These are phyloP conservation scores for Campoletis sonorensis DNA, from an alignment of 1,140 invertebrate species.

Conservation along the genomic window DNA sequence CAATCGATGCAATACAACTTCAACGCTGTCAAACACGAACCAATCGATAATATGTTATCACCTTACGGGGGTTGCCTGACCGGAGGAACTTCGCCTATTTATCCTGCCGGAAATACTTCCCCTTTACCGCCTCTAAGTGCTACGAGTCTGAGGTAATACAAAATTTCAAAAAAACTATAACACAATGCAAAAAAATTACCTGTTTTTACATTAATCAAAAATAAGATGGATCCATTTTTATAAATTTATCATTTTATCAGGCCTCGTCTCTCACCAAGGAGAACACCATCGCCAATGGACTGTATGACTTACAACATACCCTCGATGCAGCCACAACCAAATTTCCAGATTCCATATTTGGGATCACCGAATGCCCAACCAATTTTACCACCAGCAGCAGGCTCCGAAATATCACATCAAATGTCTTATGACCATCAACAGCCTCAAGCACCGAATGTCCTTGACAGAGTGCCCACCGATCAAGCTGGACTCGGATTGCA, in stretches of 20 bases:
- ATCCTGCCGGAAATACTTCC: slow-evolving; percentile 46
- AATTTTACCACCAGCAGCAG: slow-evolving; percentile 42
- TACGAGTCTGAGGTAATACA: too few species aligned
- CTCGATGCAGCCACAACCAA: slow-evolving; percentile 51
- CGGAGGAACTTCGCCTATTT: slow-evolving; percentile 50
- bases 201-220: too few species aligned
- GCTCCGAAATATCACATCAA: slow-evolving; percentile 39
- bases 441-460: slow-evolving; percentile 35
- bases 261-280: slow-evolving; percentile 58
- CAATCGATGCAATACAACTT: slow-evolving; percentile 58
- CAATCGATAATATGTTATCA: slow-evolving; percentile 52
- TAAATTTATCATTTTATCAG: slow-evolving; percentile 43
- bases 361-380: slow-evolving; percentile 42
- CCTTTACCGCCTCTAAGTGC: slow-evolving; percentile 34
- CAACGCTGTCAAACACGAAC: slow-evolving; percentile 64
- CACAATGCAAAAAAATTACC: too few species aligned
- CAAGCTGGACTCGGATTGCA: slow-evolving; percentile 52
- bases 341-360: slow-evolving; percentile 48
- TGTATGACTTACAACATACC: slow-evolving; percentile 46
- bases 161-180: too few species aligned
- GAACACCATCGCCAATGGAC: slow-evolving; percentile 65
- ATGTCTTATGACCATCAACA: slow-evolving; percentile 49
- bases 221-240: not conserved
- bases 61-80: slow-evolving; percentile 41
- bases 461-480: slow-evolving; percentile 52